These are phyloP conservation scores for Micrasema longulum DNA, from an alignment of 1,140 invertebrate genomes.

Conservation along the genomic window DNA sequence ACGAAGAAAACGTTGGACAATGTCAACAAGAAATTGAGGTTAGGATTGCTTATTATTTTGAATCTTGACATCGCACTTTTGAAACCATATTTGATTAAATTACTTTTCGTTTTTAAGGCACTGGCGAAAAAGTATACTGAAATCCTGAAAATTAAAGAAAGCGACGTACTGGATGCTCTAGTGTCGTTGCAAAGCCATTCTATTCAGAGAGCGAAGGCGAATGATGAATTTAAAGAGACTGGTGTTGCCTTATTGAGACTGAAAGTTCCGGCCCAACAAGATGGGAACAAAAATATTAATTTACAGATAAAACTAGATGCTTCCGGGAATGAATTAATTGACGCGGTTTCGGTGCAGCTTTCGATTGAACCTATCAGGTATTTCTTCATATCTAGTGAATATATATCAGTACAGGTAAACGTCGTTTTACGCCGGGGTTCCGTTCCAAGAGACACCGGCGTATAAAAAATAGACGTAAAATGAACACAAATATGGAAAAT, in stretches of 20 bases:
- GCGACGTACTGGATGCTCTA: slow-evolving; percentile 68
- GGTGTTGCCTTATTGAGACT: slow-evolving; percentile 75
- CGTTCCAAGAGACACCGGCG: too few relatives aligned
- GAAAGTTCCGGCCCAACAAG: slow-evolving; percentile 64
- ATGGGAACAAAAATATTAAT: slow-evolving; percentile 60
- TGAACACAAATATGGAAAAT: too few relatives aligned
- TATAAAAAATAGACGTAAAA: too few relatives aligned
- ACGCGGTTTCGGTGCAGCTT: slow-evolving; percentile 67
- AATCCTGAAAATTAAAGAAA: slow-evolving; percentile 67
- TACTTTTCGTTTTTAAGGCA: slow-evolving; percentile 64
- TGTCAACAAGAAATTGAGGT: slow-evolving; percentile 59
- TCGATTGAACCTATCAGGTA: slow-evolving; percentile 64
- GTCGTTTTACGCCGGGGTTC: too few relatives aligned
- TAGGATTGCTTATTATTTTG: slow-evolving; percentile 51
- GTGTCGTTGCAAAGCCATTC: slow-evolving; percentile 76
- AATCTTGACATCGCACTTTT: too few relatives aligned
- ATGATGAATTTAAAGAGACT: slow-evolving; percentile 72
- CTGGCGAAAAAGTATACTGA: slow-evolving; percentile 69
- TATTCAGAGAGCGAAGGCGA: slow-evolving; percentile 74
- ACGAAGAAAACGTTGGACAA: slow-evolving; percentile 60
- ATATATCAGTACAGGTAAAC: too few relatives aligned
- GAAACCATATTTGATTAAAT: too few relatives aligned
- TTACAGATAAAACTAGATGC: slow-evolving; percentile 66
- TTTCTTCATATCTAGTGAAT: too few relatives aligned
- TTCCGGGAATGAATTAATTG: slow-evolving; percentile 69